Base-by-base conservation (phyloP, 2,113 vertebrate genomes). In the Sardina pilchardus region DNA sequence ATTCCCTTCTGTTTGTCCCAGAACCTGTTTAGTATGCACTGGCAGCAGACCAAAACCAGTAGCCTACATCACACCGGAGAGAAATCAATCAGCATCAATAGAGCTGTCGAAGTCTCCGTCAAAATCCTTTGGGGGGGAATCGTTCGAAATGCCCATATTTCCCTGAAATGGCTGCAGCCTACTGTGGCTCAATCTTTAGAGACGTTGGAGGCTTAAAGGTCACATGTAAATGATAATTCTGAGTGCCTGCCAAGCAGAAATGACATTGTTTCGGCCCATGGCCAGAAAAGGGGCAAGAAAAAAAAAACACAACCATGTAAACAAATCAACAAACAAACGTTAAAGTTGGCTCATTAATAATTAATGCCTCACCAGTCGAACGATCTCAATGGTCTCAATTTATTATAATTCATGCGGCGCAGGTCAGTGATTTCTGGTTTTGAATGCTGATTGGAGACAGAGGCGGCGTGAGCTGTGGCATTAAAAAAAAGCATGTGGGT, bases 201-300 rank as follows among this genome's bases (percentile, higher is more conserved):
- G 89, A 86, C 89, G 87, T 86, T 89, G 87, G 87, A 87, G 89
- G 30, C 71, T 87, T 86, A 90, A 90, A 90, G 89, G 89, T 90
- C 89, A 90, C 84, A 90, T 90, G 89, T 81, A 90, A 90, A 90
- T 90, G 53, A 81, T n/a, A 50, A 78, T 87, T 88, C 59, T 67
- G 81, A 87, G 85, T 67, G 80, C 45, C 82, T 71, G 44, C 82
- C 45, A 56, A 78, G 36, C 80, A 82, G 78, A 42, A 75, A 85
- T 81, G 26, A 78, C 34, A 78, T 39, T 16, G 26, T 78, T 34
- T 78, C 14, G 71, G 71, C 14, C 71, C 34, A 34, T 16, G 30
- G 16, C 71, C 71, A 39, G 19, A 56, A 36, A 34, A n/a, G 4
- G 1, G n/a, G 2, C 39, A 9, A 63, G 2, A 34, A 78, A 34